Evolutionary conservation across 2,113 vertebrate species (phyloP).

Genomic region (Opisthocomus hoazin): DNA sequence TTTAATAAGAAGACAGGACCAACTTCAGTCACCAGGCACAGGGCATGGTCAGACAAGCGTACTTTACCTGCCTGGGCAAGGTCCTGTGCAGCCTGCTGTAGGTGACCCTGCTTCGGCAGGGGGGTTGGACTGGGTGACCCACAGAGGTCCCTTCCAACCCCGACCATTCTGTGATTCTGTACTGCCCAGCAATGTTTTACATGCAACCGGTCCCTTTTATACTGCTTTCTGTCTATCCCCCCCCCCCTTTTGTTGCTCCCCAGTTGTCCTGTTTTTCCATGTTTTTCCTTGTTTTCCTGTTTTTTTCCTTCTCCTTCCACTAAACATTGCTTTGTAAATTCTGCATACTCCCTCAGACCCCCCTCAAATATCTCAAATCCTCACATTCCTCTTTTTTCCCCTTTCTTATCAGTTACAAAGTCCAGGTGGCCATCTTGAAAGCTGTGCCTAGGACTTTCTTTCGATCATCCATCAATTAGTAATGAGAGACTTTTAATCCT

Average conservation of each 20-base stretch:
- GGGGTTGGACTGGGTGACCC: too few species aligned
- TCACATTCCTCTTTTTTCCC: not conserved
- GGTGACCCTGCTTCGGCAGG: too few species aligned
- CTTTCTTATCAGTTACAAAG: not conserved
- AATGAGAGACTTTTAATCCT: not conserved
- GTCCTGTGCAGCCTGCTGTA: too few species aligned
- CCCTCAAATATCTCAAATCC: not conserved
- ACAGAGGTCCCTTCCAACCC: too few species aligned
- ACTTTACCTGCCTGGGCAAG: too few species aligned
- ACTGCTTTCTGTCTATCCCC: not conserved
- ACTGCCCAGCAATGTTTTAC: not conserved
- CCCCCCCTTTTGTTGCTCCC: not conserved
- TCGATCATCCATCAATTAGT: not conserved
- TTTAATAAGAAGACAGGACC: not conserved
- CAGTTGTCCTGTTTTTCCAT: too few species aligned
- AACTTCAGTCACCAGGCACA: not conserved
- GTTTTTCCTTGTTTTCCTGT: too few species aligned
- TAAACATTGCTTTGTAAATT: not conserved
- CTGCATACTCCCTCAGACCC: not conserved
- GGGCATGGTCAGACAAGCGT: not conserved
- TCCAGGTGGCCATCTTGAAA: not conserved
- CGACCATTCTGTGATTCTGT: too few species aligned
- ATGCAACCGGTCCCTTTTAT: not conserved
- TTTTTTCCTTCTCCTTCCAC: too few species aligned
- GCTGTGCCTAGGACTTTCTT: not conserved